Base-by-base conservation (phyloP, 2,797 vertebrate genomes). In the Sebastes kiyomatsui region DNA sequence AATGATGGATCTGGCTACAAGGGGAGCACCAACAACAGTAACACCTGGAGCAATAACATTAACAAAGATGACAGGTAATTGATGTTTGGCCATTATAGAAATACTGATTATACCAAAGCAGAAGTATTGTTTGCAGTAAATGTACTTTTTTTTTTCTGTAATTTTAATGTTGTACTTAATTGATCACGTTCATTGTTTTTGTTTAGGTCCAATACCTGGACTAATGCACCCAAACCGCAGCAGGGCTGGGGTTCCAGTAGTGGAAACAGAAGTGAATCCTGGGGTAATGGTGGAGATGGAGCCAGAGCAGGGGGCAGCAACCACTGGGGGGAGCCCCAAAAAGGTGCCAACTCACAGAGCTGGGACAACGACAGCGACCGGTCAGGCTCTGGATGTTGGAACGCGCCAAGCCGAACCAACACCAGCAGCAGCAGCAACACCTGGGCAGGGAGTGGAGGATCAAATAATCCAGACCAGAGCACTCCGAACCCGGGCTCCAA, bases 241-340 rank as follows among this genome's bases (percentile, higher is more conserved):
- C 97, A 98, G 90, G 94, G 96, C 61, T 98, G 98, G 97, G 92
- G 94, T 2, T 94, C 90, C 61, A 94, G 92, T 32, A 90, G 95
- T 86, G 93, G 89, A 35, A 92, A 84, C 79, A 85, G 82, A 76
- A 83, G 62, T 81, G 93, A 98, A 11, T 90, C 91, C 81, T 98
- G 98, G 97, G 96, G 96, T 2, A 94, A 93, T 1, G 93, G 97
- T 30, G 96, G 94, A 12, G 97, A 98, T 4, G 89, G 93, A 66
- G 77, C 92, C 1, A 95, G 97, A 88, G 94, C 90, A 70, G 90
- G 90, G n/a, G 27, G 78, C 46, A 88, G 35, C 77, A 97, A 96
- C 95, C 97, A 98, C 79, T 99, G 98, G 98, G 96, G 95, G 2
- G 98, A 98, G 79, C 75, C 95, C 25, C 96, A 97, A 84, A 99